Conservation (phyloP, 2,113 vertebrate species). For the Apus apus region DNA sequence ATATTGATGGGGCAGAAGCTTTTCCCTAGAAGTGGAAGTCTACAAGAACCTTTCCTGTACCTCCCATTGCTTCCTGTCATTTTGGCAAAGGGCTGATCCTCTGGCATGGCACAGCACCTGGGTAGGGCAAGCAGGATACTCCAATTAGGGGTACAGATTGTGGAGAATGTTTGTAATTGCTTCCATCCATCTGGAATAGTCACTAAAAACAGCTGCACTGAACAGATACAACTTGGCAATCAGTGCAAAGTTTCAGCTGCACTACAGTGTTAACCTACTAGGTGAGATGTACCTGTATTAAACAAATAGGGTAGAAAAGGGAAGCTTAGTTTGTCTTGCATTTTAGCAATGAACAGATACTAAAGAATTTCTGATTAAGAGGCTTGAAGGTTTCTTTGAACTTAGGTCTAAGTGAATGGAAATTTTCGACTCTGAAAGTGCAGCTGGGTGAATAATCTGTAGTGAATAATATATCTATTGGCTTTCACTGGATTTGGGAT, state of each 20-base stretch:
- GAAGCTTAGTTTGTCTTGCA: neutral
- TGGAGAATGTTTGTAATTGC: neutral
- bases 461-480: slow-evolving; percentile 43
- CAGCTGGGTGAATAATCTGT: slow-evolving; percentile 59
- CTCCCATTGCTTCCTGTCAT: neutral
- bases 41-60: neutral
- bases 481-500: slow-evolving; percentile 28
- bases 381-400: neutral
- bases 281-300: neutral
- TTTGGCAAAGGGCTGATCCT: neutral
- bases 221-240: neutral
- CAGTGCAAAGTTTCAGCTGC: neutral
- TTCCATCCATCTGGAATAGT: neutral
- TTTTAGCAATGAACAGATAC: neutral
- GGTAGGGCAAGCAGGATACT: neutral
- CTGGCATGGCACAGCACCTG: neutral
- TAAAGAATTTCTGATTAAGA: neutral
- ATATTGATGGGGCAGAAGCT: neutral
- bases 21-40: neutral
- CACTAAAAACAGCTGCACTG: slow-evolving; percentile 3
- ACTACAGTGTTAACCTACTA: neutral
- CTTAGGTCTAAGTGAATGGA: neutral
- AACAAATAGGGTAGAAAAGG: neutral
- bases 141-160: neutral
- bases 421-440: slow-evolving; percentile 43